Base-by-base conservation (phyloP, 2,113 vertebrate genomes). In the Xiphorhynchus elegans region DNA sequence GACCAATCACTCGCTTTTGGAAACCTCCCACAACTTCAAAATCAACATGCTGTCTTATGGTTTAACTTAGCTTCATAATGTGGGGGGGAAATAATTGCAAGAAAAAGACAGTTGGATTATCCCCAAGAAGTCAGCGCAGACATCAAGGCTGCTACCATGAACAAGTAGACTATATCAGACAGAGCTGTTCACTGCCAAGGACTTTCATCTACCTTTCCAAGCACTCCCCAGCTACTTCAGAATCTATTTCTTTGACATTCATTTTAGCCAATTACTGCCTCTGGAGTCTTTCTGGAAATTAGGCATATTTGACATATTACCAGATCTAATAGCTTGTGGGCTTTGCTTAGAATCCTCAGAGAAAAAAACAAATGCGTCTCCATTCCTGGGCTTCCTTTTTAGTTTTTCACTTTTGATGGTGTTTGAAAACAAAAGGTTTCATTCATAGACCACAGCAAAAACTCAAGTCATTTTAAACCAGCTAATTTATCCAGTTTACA, bases 391-490 rank as follows among this genome's bases (percentile, higher is more conserved):
- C 9, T 60, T 84, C 20, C 6, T 55, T 79, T 50, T 85, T 83
- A 55, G 2, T 23, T 86, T 93, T 93, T 44, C 1, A 2, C 4
- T 73, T 87, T 77, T 58, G 29, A 21, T 31, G 11, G 5, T 69
- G 35, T 67, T 93, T 80, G 33, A 80, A 93, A 87, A 77, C 13
- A 80, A 88, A 94, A 74, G 40, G 21, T 80, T 89, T 88, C 35
- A 80, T 90, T 96, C 90, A 88, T 13, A 91, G 67, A 59, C 13
- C 26, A 69, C n/a, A 62, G 78, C 7, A 93, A 87, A 82, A 82
- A 42, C 6, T 26, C 44, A 33, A 28, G 37, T 60, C 7, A 53
- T 82, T 89, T 95, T 55, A 63, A 93, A 83, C 11, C 42, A 90
- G 29, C 23, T 80, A 62, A 79, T 93, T 95, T 85, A 84, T 82